phyloP scores from a whole-genome alignment of 2,888 invertebrate genomes.

The Apotomis turbidana region DNA sequence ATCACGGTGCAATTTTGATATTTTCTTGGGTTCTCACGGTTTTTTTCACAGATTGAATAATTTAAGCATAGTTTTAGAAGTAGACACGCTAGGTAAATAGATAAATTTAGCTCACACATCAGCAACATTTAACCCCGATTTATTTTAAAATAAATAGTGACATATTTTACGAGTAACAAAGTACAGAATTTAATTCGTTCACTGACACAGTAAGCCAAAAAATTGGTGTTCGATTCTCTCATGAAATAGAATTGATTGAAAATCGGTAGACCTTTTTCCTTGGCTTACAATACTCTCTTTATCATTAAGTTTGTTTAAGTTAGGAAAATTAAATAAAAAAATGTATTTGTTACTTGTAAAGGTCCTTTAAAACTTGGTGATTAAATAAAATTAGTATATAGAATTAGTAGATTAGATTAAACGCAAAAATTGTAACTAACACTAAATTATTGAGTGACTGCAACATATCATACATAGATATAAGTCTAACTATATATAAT shows the following conservation, averaged over 20 bases:
- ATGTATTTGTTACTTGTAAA: neutral
- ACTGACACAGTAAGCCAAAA: too few species aligned
- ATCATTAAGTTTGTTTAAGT: too few species aligned
- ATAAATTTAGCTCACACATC: constrained; percentile 14
- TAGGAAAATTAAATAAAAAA: too few species aligned
- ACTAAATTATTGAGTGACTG: neutral
- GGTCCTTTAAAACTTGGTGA: neutral
- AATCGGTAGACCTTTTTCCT: too few species aligned
- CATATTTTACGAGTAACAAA: constrained; percentile 6
- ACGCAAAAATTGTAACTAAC: neutral
- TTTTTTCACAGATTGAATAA: constrained; percentile 27
- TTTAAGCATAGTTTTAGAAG: constrained; percentile 24
- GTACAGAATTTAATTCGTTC: neutral
- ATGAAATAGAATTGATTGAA: too few species aligned
- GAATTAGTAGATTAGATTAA: constrained; percentile 9
- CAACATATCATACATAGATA: neutral
- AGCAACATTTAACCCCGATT: neutral
- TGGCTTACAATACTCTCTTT: too few species aligned
- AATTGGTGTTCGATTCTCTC: too few species aligned
- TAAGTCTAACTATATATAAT: too few species aligned
- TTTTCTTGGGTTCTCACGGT: constrained; percentile 23
- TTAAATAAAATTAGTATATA: neutral
- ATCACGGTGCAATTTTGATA: constrained; percentile 34
- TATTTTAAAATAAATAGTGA: neutral
- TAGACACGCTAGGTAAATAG: constrained; percentile 32